These are phyloP conservation scores for Thamnophis elegans DNA, from an alignment of 2,797 vertebrate genomes.

Conservation along the genomic window DNA sequence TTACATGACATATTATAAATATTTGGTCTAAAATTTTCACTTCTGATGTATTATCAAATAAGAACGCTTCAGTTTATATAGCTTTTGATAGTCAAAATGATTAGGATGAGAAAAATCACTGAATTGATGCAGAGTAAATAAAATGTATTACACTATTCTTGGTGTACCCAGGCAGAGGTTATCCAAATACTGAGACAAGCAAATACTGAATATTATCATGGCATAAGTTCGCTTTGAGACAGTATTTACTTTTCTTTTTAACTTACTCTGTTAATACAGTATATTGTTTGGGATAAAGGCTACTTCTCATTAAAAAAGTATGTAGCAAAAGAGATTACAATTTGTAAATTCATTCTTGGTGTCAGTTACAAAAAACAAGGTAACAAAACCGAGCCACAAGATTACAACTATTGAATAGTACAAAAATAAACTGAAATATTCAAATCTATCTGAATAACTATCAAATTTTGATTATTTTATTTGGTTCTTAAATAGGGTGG, in stretches of 20 bases:
- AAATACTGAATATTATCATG: not conserved
- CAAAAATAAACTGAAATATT: not conserved
- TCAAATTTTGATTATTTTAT: not conserved
- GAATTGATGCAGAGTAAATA: not conserved
- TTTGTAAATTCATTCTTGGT: not conserved
- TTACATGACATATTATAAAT: not conserved
- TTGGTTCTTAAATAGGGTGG: constrained; percentile 1
- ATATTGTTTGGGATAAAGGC: not conserved
- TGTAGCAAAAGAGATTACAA: not conserved
- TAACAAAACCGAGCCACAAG: not conserved
- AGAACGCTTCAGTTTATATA: not conserved
- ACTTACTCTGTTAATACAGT: not conserved
- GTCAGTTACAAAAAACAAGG: not conserved
- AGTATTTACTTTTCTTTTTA: not conserved
- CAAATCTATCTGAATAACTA: not conserved
- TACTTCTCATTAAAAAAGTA: not conserved
- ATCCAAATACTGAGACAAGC: not conserved
- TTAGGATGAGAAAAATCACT: not conserved
- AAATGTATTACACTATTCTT: not conserved
- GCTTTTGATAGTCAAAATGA: not conserved
- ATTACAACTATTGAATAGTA: not conserved
- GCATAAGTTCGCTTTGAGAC: not conserved
- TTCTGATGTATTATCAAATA: not conserved
- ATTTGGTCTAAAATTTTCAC: not conserved
- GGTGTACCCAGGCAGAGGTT: not conserved